Conservation (phyloP, 2,888 invertebrate genomes). For the Cantharis flavilabris region DNA sequence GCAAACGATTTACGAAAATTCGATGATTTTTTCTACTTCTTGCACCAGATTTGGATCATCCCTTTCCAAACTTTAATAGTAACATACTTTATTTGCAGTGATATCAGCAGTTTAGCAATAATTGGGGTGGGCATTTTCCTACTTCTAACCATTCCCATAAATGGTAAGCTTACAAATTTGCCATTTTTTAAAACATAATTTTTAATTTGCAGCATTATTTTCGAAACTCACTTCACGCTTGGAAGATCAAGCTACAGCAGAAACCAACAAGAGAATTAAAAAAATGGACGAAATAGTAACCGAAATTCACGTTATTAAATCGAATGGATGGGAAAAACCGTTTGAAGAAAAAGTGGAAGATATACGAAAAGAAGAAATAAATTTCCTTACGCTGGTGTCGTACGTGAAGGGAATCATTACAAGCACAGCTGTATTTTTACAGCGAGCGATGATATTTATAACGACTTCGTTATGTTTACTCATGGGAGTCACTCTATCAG, state of each 20-base stretch:
- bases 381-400: conserved; percentile 50
- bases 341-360: conserved; percentile 55
- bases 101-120: conserved; percentile 60
- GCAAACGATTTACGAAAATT: conserved; percentile 85
- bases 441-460: conserved; percentile 77
- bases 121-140: conserved; percentile 64
- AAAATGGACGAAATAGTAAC: conserved; percentile 72
- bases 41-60: conserved; percentile 80
- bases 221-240: conserved; percentile 38
- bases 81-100: conserved; percentile 61
- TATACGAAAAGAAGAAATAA: conserved; percentile 34
- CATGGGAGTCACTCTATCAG: conserved; percentile 65
- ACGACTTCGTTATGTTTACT: conserved; percentile 76
- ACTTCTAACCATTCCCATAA: conserved; percentile 57
- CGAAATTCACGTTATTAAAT: conserved; percentile 73
- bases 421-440: conserved; percentile 78
- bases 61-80: conserved; percentile 72
- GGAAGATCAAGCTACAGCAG: conserved; percentile 52
- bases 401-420: conserved; percentile 70
- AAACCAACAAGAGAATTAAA: conserved; percentile 66
- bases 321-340: conserved; percentile 75
- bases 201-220: conserved; percentile 24
- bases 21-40: conserved; percentile 68
- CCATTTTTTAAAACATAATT: not conserved
- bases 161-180: conserved; percentile 48